Evolutionary conservation across 2,888 invertebrate species (phyloP), one percentile per base, ranked within the genome.

Genomic region (Omphaloscelis lunosa): DNA sequence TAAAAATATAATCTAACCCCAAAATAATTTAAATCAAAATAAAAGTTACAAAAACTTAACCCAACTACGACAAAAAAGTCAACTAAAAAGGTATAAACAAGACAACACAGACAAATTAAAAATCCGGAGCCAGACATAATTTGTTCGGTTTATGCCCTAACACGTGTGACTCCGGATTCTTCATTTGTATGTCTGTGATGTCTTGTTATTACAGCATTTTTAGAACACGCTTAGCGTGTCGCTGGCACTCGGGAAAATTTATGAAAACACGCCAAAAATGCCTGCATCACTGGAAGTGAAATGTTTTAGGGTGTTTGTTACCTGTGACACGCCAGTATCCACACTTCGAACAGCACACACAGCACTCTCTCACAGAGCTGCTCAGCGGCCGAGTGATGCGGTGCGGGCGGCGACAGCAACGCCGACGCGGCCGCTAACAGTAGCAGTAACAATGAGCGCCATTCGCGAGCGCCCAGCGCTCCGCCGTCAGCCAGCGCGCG

Each of bases 311-410:
- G 17, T 34, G 45, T 62, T 41, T n/a, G 17, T 58, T 66, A 95
- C 96, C 97, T 96, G 71, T 97, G 97, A 82, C 97, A 97, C 0
- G 97, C 97, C 79, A 97, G 87, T 56, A 97, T 88, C 97, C 97
- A 97, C 72, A 99, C 98, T 96, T 99, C 99, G 94, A 99, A 98
- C 74, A 99, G 97, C 56, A 99, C 99, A 86, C 99, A 99, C 9
- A 99, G 97, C 72, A 99, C 99, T 56, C 99, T 97, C 94, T 99
- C 99, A 93, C 99, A 99, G 65, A 99, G 97, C 93, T 99, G 99
- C 93, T 99, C 99, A 0, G 99, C 99, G n/a, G 99, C 99, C 91
- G 99, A 98, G 95, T 99, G 99, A 95, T 98, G 98, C 51, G 99
- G 98, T 9, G 98, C 98, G 11, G 99, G 99, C 41, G 99, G 99